Conservation (phyloP, 2,888 invertebrate species). For the Brachypalpus laphriformis region DNA sequence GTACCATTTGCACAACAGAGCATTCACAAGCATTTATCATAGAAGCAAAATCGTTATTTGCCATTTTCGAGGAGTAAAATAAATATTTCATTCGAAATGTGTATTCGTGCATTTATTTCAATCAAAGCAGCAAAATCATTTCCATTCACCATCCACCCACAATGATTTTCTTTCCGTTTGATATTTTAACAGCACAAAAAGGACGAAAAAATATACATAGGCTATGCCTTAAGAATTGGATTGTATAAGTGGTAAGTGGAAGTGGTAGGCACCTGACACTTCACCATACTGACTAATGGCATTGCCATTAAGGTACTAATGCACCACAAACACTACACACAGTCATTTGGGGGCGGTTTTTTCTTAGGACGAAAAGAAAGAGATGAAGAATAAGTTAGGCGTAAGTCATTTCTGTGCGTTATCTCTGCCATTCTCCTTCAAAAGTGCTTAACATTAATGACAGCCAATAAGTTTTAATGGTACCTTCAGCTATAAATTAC, state of each 20-base stretch:
- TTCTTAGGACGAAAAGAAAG: slow-evolving; percentile 4
- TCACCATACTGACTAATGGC: slow-evolving; percentile 59
- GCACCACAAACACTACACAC: slow-evolving; percentile 48
- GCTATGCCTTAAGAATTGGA: slow-evolving; percentile 24
- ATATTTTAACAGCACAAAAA: slow-evolving; percentile 3
- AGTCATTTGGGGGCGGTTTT: slow-evolving; percentile 45
- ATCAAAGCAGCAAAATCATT: slow-evolving; percentile 38
- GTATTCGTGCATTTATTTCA: slow-evolving; percentile 61
- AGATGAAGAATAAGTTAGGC: slow-evolving; percentile 6
- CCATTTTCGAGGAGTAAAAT: slow-evolving; percentile 38
- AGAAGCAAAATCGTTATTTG: slow-evolving; percentile 33
- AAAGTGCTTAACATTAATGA: slow-evolving; percentile 77
- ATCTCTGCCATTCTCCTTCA: slow-evolving; percentile 44
- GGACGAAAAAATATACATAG: not conserved
- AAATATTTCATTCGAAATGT: slow-evolving; percentile 64
- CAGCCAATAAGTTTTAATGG: slow-evolving; percentile 77
- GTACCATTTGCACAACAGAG: slow-evolving; percentile 31
- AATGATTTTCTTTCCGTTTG: slow-evolving; percentile 13
- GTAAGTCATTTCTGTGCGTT: slow-evolving; percentile 45
- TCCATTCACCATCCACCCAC: too few species aligned
- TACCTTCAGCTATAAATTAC: slow-evolving; percentile 66
- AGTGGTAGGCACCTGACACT: slow-evolving; percentile 56
- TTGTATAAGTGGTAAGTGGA: slow-evolving; percentile 37
- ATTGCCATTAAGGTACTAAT: slow-evolving; percentile 67
- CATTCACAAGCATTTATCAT: slow-evolving; percentile 49